Evolutionary conservation across 2,888 invertebrate species (phyloP).

Genomic region (Anagyrus pseudococci): DNA sequence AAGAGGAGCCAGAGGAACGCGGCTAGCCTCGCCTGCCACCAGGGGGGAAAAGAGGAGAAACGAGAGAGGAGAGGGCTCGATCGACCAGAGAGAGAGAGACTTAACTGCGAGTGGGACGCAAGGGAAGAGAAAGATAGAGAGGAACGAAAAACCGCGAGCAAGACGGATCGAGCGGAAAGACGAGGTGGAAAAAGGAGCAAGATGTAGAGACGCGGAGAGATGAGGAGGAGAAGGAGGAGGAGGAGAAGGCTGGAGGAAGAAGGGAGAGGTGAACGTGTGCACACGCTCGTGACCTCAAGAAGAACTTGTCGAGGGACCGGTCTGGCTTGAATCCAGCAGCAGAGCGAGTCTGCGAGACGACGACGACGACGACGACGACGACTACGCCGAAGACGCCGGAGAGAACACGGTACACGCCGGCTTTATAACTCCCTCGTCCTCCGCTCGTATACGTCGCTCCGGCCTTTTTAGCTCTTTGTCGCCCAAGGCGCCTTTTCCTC

Average conservation of each 20-base stretch:
- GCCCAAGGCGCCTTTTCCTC: conserved; percentile 1
- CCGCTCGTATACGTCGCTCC: background rate
- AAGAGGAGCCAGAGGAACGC: too few species aligned
- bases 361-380: too few species aligned
- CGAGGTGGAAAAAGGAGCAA: conserved; percentile 41
- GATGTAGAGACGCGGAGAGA: too few species aligned
- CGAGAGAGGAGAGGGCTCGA: conserved; percentile 7
- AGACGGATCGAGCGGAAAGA: conserved; percentile 22
- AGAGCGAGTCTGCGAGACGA: conserved; percentile 17
- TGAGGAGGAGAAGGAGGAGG: too few species aligned
- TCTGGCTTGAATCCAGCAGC: conserved; percentile 35
- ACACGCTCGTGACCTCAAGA: conserved; percentile 43
- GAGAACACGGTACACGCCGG: conserved; percentile 25
- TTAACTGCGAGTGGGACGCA: background rate
- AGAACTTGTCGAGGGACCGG: conserved; percentile 41
- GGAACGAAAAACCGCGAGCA: conserved; percentile 23
- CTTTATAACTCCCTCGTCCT: conserved; percentile 16
- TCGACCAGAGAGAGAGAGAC: background rate
- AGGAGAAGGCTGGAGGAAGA: conserved; percentile 8
- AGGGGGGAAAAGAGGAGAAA: too few species aligned
- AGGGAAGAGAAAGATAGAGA: background rate
- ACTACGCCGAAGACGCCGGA: conserved; percentile 15
- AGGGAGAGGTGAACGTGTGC: conserved; percentile 31
- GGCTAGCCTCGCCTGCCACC: too few species aligned
- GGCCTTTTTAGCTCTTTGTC: conserved; percentile 19